These are phyloP conservation scores for Catocala nupta DNA, from an alignment of 2,888 invertebrate species.

Conservation along the genomic window DNA sequence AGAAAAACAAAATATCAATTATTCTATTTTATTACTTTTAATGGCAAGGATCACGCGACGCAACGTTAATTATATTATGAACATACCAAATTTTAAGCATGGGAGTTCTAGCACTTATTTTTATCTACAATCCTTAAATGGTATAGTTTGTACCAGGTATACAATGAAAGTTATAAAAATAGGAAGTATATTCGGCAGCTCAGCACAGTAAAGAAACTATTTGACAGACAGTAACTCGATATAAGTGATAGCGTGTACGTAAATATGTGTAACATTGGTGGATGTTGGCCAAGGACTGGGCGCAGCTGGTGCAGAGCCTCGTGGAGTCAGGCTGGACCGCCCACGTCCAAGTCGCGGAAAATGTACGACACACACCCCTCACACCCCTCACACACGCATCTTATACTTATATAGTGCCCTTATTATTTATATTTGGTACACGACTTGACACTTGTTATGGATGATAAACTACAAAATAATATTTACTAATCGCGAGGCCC, in stretches of 20 bases:
- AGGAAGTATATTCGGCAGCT: too few species aligned
- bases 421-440: slow-evolving; percentile 37
- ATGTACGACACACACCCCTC: slow-evolving; percentile 77
- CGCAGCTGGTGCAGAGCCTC: slow-evolving; percentile 94
- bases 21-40: too few species aligned
- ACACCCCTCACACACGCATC: slow-evolving; percentile 62
- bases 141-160: too few species aligned
- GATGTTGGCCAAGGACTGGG: slow-evolving; percentile 92
- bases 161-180: too few species aligned
- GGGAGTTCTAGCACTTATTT: too few species aligned
- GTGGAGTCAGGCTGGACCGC: slow-evolving; percentile 94
- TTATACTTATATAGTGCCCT: slow-evolving; percentile 46
- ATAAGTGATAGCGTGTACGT: slow-evolving; percentile 51
- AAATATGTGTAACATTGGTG: slow-evolving; percentile 79
- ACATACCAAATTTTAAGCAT: too few species aligned
- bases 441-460: slow-evolving; percentile 31
- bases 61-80: too few species aligned
- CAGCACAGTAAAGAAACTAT: background rate
- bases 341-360: slow-evolving; percentile 92
- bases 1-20: too few species aligned
- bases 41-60: too few species aligned
- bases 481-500: background rate
- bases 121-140: too few species aligned
- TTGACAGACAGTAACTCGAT: slow-evolving; percentile 34
- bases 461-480: background rate